Base-by-base conservation (phyloP, 2,888 invertebrate species). In the Nephrotoma appendiculata region DNA sequence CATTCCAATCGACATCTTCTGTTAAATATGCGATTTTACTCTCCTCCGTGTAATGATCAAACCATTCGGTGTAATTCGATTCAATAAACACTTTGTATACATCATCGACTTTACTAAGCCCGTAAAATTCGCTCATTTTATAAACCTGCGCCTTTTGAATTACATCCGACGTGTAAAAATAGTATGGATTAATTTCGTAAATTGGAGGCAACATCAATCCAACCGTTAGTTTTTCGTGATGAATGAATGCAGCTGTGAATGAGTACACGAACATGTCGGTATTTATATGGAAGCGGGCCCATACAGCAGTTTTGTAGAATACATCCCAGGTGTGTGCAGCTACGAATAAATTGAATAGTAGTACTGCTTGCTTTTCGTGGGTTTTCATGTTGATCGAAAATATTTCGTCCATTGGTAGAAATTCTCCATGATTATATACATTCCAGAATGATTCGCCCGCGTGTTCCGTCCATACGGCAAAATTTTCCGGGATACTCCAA, bases 1-100 rank as follows among this genome's bases (percentile, higher is more conserved):
- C 91, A 91, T 95, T 96, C 12, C 96, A 92, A 88, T 95, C 96
- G 86, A 96, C 92, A 90, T 97, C 96, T 90, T 96, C 96, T 31
- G 94, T 94, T 92, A 95, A 96, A 91, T 96, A 96, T 85, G 93
- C 92, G 87, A 96, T 89, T 41, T 92, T 92, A 89, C 95, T 94
- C 87, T 95, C 94, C 19, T 93, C 92, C 89, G 94, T 92, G 57
- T 94, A 88, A 43, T 93, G 91, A 88, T 93, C 92, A 88, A 94
- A 93, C 87, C 93, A 91, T 85, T 94, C 94, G 88, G 95, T 94
- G 90, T 95, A 95, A 92, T 95, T 95, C 87, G 95, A 93, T 87
- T 94, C 93, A 88, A 95, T 93, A 45, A 94, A 92, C 86, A 94
- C 92, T 88, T 93, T 93, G 89, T 93, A 93, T 89, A 93, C 92